Base-by-base conservation (phyloP, 2,888 invertebrate genomes). In the Aporophyla nigra region DNA sequence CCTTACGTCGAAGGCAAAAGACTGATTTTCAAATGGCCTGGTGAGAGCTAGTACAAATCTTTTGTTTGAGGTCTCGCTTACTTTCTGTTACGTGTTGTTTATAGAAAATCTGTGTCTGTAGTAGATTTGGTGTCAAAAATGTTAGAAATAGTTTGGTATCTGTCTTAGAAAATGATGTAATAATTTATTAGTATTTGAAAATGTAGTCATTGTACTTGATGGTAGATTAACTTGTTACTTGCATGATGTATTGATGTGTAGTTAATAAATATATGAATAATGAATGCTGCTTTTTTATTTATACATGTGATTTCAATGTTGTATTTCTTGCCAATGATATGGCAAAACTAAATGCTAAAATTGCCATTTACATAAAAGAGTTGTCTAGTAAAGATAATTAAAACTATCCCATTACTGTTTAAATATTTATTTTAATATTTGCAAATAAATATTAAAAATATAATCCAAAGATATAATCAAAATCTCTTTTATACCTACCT, bases 211-310 rank as follows among this genome's bases (percentile, higher is more conserved):
- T 83, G 71, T 84, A 70, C 49, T 84, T 49, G 5, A 61, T 33
- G 43, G 74, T 82, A 78, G 82, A 68, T 54, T 43, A 19, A 59
- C 56, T 63, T 78, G 43, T 67, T 71, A 43, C 33, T 67, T 78
- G 84, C 80, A 86, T 82, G 82, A 27, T 76, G 51, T 67, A 68
- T 76, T n/a, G 65, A 68, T 76, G 72, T 85, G 76, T 82, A 85
- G 85, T 62, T 27, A 74, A 85, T 76, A 71, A 85, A 81, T 65
- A 43, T 54, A 51, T 40, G 16, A 40, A 58, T 40, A 40, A 54
- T 46, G 43, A 70, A 68, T 59, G 56, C 14, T 58, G 82, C 63
- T 82, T 80, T 82, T 81, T 83, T 80, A 74, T 84, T 82, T 53
- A 24, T 54, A 65, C 72, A 70, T 63, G 56, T 83, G n/a, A 59